These are phyloP conservation scores for Bruchidius siliquastri DNA, from an alignment of 2,888 invertebrate genomes.

Conservation along the genomic window DNA sequence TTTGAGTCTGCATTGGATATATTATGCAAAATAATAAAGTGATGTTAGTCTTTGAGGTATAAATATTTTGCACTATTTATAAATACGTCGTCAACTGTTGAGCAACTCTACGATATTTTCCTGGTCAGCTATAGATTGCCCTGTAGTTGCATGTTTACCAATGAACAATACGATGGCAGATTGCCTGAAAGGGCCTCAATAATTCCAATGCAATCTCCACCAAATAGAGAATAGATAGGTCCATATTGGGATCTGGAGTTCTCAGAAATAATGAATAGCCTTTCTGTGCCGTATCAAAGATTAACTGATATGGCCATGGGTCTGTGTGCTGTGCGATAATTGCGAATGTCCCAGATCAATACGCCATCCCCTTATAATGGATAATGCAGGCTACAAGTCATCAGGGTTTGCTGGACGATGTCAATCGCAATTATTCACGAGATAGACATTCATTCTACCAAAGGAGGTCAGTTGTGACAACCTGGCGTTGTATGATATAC, in stretches of 20 bases:
- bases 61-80: too few species aligned
- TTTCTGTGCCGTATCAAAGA: not conserved
- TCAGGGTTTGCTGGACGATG: not conserved
- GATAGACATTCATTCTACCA: not conserved
- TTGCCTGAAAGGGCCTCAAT: not conserved
- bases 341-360: not conserved
- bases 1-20: too few species aligned
- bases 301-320: not conserved
- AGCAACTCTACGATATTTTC: too few species aligned
- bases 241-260: not conserved
- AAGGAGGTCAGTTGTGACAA: not conserved
- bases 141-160: not conserved
- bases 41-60: too few species aligned
- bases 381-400: not conserved
- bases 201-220: constrained; percentile 1
- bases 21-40: too few species aligned
- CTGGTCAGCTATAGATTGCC: too few species aligned
- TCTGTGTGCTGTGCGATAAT: not conserved
- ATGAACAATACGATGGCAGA: not conserved
- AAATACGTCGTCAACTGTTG: too few species aligned
- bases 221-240: not conserved
- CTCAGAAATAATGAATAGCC: not conserved
- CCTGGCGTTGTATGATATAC: not conserved
- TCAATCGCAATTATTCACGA: not conserved
- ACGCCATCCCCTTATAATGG: not conserved